Conservation (phyloP, 2,888 invertebrate species). For the Graphium colonna region DNA sequence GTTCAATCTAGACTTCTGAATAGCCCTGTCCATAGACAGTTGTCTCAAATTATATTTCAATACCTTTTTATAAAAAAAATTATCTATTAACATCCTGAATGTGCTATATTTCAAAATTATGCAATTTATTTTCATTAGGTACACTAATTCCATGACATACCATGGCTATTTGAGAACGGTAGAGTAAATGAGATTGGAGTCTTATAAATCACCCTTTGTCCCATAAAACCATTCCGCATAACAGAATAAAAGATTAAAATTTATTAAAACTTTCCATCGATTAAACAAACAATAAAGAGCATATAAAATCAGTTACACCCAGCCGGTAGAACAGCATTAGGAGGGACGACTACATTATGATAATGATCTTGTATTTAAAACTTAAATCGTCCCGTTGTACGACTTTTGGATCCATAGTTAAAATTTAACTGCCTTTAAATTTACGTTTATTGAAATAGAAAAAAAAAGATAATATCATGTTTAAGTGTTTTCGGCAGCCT, state of each 20-base stretch:
- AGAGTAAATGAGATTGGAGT: background rate
- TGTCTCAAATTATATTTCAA: no score
- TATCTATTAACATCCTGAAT: no score
- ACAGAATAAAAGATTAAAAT: background rate
- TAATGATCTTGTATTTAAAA: constrained; percentile 11
- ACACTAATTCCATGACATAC: no score
- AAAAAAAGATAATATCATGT: background rate
- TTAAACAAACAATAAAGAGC: background rate
- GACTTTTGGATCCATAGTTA: background rate
- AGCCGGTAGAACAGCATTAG: background rate
- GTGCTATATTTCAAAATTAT: no score
- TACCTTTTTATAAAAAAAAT: no score
- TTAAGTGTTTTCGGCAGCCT: background rate
- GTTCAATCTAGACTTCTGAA: no score
- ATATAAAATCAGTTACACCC: background rate
- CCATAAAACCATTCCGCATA: background rate
- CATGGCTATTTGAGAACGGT: background rate
- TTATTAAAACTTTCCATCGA: background rate
- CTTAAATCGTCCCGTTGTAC: background rate
- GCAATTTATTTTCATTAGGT: no score
- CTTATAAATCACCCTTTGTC: background rate
- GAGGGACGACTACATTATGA: constrained; percentile 6
- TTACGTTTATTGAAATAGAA: background rate
- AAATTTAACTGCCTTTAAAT: constrained; percentile 13
- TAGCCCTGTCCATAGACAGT: no score